Evolutionary conservation across 2,113 vertebrate species (phyloP).

Genomic region (Microcebus tavaratra): DNA sequence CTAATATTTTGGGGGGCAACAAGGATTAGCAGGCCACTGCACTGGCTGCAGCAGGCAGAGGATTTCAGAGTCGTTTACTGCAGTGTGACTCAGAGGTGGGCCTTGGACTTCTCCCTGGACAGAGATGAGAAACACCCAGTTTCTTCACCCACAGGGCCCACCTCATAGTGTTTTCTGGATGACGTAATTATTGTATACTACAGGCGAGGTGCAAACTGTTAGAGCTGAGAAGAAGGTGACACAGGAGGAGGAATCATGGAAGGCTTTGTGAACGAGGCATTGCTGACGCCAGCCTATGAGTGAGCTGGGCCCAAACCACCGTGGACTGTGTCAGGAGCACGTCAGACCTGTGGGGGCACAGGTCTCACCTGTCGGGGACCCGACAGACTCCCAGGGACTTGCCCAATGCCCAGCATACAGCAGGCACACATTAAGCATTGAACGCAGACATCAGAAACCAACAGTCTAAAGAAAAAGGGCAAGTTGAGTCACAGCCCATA

Average conservation of each 20-base stretch:
- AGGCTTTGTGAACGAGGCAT: not conserved
- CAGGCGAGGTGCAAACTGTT: not conserved
- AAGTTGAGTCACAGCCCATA: not conserved
- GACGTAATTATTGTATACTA: not conserved
- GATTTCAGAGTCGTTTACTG: not conserved
- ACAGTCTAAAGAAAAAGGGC: not conserved
- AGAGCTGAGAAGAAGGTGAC: not conserved
- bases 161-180: not conserved
- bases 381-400: too few species aligned
- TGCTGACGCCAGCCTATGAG: not conserved
- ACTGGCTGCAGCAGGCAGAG: not conserved
- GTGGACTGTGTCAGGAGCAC: accelerated
- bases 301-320: not conserved
- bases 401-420: not conserved
- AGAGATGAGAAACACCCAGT: not conserved
- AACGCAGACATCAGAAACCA: not conserved
- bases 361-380: not conserved
- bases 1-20: not conserved
- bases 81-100: not conserved
- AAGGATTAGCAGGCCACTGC: not conserved
- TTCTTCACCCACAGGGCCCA: not conserved
- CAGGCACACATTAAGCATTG: not conserved
- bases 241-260: accelerated
- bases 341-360: accelerated
- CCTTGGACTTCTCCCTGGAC: not conserved